Conservation (phyloP, 2,797 vertebrate genomes). For the Spea hammondii region DNA sequence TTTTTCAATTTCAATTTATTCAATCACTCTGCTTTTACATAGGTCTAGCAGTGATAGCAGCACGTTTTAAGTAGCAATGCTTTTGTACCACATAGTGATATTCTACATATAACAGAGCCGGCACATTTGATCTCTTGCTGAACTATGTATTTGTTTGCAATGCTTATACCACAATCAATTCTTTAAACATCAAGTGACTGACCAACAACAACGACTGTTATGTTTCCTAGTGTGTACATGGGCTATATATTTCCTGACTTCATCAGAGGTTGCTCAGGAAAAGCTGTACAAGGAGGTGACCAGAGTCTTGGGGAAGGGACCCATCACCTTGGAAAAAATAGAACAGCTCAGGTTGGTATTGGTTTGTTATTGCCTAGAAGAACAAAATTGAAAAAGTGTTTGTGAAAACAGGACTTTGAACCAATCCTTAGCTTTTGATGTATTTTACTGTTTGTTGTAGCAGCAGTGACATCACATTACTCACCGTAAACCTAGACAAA, state of each 20-base stretch:
- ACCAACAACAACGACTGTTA: not conserved
- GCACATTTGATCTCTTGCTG: too few relatives aligned
- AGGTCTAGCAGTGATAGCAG: not conserved
- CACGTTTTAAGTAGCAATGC: too few relatives aligned
- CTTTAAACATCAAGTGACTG: too few relatives aligned
- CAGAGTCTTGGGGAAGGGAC: slow-evolving; percentile 78
- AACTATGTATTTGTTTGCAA: not conserved
- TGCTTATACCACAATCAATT: too few relatives aligned
- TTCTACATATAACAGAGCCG: too few relatives aligned
- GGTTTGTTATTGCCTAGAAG: not conserved
- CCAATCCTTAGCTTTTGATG: too few relatives aligned
- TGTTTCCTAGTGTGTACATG: slow-evolving; percentile 86
- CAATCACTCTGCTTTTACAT: too few relatives aligned
- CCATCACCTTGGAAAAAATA: slow-evolving; percentile 83
- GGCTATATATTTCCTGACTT: slow-evolving; percentile 88
- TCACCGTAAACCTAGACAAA: too few relatives aligned
- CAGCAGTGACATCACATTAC: too few relatives aligned
- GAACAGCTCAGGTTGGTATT: slow-evolving; percentile 82
- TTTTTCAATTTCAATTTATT: too few relatives aligned
- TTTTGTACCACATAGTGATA: too few relatives aligned
- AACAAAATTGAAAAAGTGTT: not conserved
- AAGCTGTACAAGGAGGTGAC: slow-evolving; percentile 82
- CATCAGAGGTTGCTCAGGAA: slow-evolving; percentile 84
- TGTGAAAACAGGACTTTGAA: not conserved
- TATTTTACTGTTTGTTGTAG: too few relatives aligned